These are phyloP conservation scores for Xerus inauris DNA, from an alignment of 2,113 vertebrate genomes.

Conservation along the genomic window DNA sequence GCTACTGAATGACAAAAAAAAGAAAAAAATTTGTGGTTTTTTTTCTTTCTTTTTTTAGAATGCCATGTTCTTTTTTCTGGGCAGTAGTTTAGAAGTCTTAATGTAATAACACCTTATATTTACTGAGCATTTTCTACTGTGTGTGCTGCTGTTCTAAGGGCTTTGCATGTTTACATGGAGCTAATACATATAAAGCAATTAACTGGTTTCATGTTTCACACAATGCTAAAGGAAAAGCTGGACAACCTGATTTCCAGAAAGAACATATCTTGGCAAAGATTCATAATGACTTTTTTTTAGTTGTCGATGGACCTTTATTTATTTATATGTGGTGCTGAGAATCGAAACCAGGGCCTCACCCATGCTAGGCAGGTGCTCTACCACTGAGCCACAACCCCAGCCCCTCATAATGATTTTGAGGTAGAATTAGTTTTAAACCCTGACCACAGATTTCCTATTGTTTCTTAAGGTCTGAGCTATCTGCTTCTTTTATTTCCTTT, in stretches of 20 bases:
- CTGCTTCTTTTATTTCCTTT: neutral
- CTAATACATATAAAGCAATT: neutral
- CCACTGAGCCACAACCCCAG: too few species aligned
- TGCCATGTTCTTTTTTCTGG: neutral
- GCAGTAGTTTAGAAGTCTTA: neutral
- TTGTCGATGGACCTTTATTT: too few species aligned
- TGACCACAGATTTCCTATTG: neutral
- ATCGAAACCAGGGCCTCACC: too few species aligned
- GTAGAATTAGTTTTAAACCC: neutral
- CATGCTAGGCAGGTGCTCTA: too few species aligned
- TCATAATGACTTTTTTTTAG: conserved; percentile 12
- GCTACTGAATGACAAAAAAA: neutral
- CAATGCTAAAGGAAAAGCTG: neutral
- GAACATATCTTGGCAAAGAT: neutral
- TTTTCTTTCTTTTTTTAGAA: too few species aligned
- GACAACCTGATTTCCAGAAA: neutral
- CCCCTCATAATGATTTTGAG: conserved; percentile 14
- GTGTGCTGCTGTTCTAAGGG: neutral
- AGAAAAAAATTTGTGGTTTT: neutral
- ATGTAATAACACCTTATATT: neutral
- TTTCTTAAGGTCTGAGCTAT: neutral
- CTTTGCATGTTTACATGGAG: neutral
- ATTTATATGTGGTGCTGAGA: too few species aligned
- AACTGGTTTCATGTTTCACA: neutral
- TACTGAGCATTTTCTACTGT: neutral